Conservation (phyloP, 2,113 vertebrate genomes). For the Semnornis frantzii region DNA sequence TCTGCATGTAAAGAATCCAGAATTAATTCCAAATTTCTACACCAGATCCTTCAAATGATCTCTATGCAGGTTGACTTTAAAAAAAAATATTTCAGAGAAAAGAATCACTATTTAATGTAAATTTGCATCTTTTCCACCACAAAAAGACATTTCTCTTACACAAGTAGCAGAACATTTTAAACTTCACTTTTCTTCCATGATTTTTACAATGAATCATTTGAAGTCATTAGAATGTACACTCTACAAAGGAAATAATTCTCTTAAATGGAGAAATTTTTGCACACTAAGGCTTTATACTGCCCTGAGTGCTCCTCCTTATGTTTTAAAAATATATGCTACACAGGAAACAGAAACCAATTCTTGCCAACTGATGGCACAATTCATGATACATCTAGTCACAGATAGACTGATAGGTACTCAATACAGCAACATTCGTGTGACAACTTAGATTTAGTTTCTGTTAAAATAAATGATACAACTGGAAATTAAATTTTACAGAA, state of each 20-base stretch:
- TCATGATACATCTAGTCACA: not conserved
- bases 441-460: not conserved
- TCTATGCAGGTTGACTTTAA: not conserved
- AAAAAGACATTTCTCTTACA: not conserved
- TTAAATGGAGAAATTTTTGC: not conserved
- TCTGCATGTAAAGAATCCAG: not conserved
- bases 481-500: not conserved
- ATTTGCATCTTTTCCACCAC: not conserved
- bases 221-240: not conserved
- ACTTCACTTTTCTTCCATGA: fast-evolving
- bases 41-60: not conserved
- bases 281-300: not conserved
- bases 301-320: not conserved
- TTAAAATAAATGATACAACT: not conserved
- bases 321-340: not conserved
- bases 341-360: not conserved
- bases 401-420: too few relatives aligned
- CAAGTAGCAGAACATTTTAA: not conserved
- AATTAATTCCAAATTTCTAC: not conserved
- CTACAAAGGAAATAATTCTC: not conserved
- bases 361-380: not conserved
- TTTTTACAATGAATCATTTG: not conserved
- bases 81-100: not conserved
- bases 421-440: not conserved
- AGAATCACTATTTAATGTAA: not conserved